Evolutionary conservation across 2,113 vertebrate species (phyloP).

Genomic region (Ochotona princeps): DNA sequence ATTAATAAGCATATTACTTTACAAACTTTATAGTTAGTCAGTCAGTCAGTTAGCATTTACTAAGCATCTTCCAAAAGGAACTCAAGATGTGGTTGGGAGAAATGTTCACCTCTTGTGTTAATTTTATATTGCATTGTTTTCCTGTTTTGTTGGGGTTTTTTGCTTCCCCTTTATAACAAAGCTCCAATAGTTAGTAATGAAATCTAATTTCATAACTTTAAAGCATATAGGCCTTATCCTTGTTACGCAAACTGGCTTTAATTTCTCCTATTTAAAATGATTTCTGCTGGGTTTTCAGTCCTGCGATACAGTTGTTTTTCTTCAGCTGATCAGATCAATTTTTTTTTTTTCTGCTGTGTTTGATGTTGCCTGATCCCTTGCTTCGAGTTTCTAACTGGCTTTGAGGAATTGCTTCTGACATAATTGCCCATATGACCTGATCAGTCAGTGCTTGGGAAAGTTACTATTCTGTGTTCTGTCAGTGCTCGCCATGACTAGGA

Average conservation of each 20-base stretch:
- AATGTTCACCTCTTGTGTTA: neutral
- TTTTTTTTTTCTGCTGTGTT: neutral
- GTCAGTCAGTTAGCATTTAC: neutral
- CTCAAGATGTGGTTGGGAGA: neutral
- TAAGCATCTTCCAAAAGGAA: slow-evolving; percentile 21
- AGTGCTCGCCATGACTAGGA: neutral
- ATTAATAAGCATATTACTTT: neutral
- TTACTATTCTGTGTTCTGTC: neutral
- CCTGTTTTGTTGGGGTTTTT: neutral
- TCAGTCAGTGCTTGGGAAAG: neutral
- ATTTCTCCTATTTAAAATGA: neutral
- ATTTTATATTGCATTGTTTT: neutral
- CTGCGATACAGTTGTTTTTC: neutral
- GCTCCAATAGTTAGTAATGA: neutral
- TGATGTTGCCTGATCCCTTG: neutral
- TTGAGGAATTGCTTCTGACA: neutral
- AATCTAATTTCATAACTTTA: neutral
- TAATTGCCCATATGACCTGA: neutral
- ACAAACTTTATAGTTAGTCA: neutral
- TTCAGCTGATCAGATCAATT: neutral
- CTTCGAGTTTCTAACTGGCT: slow-evolving; percentile 13
- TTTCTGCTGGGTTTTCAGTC: neutral
- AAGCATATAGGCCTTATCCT: neutral
- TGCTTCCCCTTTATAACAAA: neutral
- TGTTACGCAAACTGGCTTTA: neutral